These are phyloP conservation scores for Nycticebus coucang DNA, from an alignment of 2,113 vertebrate species.

Conservation along the genomic window DNA sequence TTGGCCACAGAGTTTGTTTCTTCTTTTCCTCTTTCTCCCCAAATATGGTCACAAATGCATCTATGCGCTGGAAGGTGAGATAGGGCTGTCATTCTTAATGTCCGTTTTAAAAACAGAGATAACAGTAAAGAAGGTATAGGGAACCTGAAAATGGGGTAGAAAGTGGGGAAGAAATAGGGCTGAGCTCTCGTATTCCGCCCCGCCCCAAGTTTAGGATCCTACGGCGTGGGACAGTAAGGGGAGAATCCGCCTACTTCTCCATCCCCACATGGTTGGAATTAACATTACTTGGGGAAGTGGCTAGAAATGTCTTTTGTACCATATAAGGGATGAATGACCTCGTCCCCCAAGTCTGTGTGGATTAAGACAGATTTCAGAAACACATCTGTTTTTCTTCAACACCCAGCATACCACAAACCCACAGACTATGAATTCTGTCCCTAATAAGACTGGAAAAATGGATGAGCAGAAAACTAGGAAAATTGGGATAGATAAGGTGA, in stretches of 20 bases:
- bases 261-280: slow-evolving; percentile 51
- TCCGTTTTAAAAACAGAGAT: neutral
- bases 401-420: slow-evolving; percentile 8
- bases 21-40: neutral
- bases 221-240: neutral
- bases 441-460: slow-evolving; percentile 35
- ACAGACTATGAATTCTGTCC: slow-evolving; percentile 31
- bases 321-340: slow-evolving; percentile 71
- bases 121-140: neutral
- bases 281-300: slow-evolving; percentile 62
- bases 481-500: slow-evolving; percentile 45
- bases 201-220: neutral
- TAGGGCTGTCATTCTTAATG: neutral
- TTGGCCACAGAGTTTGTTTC: neutral
- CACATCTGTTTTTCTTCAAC: slow-evolving; percentile 62
- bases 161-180: fast-evolving
- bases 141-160: neutral
- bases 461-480: neutral
- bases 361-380: slow-evolving; percentile 69
- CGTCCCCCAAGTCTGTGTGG: slow-evolving; percentile 58
- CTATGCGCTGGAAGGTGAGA: neutral
- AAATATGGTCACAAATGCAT: neutral
- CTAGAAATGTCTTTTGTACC: slow-evolving; percentile 67
- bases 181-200: neutral
- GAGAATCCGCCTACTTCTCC: neutral